Percentiles rank a stretch among this genome's conserved stretches.
Evolutionary conservation across 2,888 invertebrate genomes (phyloP).

Genomic region (Chrysomela aeneicollis): DNA sequence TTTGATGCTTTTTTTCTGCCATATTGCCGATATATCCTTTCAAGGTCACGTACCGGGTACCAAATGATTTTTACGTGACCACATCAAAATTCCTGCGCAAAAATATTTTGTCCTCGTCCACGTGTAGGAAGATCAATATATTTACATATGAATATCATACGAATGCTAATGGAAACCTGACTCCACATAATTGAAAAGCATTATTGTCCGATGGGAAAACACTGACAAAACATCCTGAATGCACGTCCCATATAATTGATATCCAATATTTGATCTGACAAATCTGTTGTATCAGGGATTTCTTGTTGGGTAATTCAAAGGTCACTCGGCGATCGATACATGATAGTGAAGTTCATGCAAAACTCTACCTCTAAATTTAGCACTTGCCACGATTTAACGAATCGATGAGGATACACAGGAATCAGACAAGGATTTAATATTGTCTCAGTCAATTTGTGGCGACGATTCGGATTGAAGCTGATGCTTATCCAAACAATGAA

Average conservation of each 20-base stretch:
- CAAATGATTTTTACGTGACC: neutral
- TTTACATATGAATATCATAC: neutral
- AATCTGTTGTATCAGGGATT: neutral
- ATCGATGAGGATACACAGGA: neutral
- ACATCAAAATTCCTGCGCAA: neutral
- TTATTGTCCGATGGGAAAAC: neutral
- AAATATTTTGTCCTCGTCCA: neutral
- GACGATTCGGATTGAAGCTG: no score
- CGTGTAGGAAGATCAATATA: neutral
- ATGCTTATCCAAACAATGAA: no score
- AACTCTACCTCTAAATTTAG: constrained; percentile 19
- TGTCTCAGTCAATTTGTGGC: neutral
- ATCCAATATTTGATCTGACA: neutral
- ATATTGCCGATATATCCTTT: no score
- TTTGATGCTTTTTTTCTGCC: no score
- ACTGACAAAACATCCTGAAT: neutral
- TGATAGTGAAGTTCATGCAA: constrained; percentile 25
- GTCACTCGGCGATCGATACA: constrained; percentile 23
- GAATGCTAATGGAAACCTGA: neutral
- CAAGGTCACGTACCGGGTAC: no score
- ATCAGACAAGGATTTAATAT: neutral
- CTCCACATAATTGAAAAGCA: neutral
- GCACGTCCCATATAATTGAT: neutral
- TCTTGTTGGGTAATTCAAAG: constrained; percentile 4
- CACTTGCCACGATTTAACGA: neutral